phyloP scores from a whole-genome alignment of 2,888 invertebrate genomes.

The Hoplodrina ambigua region DNA sequence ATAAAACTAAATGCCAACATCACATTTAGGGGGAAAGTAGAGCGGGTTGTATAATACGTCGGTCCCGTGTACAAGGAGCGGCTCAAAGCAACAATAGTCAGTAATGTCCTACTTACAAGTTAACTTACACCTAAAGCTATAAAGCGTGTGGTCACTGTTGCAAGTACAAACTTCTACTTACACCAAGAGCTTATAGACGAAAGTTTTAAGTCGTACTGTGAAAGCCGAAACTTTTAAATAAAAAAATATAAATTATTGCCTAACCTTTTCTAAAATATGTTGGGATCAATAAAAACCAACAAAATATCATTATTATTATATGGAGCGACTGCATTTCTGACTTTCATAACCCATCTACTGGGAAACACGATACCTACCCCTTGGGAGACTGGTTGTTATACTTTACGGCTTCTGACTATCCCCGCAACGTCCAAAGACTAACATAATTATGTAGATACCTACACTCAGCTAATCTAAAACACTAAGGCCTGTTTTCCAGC shows the following conservation, averaged over 20 bases:
- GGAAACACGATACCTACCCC: too few relatives aligned
- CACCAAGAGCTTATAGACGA: not conserved
- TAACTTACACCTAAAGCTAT: constrained; percentile 9
- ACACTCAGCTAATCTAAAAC: constrained; percentile 1
- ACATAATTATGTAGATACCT: constrained; percentile 3
- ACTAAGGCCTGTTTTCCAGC: not conserved
- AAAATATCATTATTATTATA: too few relatives aligned
- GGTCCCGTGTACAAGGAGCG: constrained; percentile 22
- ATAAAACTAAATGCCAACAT: constrained; percentile 45
- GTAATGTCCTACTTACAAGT: constrained; percentile 25
- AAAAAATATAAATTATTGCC: not conserved
- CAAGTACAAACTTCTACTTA: not conserved
- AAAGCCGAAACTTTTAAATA: too few relatives aligned
- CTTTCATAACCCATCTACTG: too few relatives aligned
- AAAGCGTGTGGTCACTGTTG: not conserved
- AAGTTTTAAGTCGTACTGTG: not conserved
- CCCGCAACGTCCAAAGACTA: too few relatives aligned
- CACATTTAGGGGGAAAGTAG: constrained; percentile 38
- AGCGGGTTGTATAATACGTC: constrained; percentile 22
- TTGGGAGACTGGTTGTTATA: too few relatives aligned
- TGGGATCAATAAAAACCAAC: too few relatives aligned
- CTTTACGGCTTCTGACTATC: too few relatives aligned
- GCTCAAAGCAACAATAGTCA: constrained; percentile 30
- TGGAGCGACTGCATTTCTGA: too few relatives aligned
- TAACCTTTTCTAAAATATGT: too few relatives aligned